Percentiles rank a stretch among this genome's conserved stretches.
These are phyloP conservation scores for Poeciliopsis paucimaculata DNA, from an alignment of 2,797 vertebrate genomes.

Conservation along the genomic window DNA sequence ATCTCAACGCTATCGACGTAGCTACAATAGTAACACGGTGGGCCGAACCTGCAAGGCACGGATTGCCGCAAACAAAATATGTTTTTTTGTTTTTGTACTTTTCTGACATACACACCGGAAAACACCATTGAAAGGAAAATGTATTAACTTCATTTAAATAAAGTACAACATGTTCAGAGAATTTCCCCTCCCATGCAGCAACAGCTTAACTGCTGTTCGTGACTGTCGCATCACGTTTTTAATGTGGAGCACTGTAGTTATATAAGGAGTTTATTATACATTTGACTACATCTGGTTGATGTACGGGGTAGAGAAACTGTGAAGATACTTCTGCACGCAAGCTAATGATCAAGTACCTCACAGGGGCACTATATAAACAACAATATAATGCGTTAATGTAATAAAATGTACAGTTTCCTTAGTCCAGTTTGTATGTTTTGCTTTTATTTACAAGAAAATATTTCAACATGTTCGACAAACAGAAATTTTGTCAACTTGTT, in stretches of 20 bases:
- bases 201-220: slow-evolving; percentile 21
- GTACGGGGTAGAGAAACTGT: neutral
- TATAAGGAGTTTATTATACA: neutral
- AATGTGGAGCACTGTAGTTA: no score
- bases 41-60: slow-evolving; percentile 31
- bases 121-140: neutral
- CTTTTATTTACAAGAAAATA: neutral
- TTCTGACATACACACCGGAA: neutral
- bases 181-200: slow-evolving; percentile 2
- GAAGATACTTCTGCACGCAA: neutral
- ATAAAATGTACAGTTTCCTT: neutral
- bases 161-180: neutral
- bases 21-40: slow-evolving; percentile 50
- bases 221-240: slow-evolving; percentile 13
- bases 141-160: neutral
- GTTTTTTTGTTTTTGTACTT: neutral
- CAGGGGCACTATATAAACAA: neutral
- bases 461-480: neutral
- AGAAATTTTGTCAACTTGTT: neutral
- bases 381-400: neutral
- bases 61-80: neutral
- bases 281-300: neutral
- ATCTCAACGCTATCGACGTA: neutral
- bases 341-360: slow-evolving; percentile 5
- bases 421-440: neutral